A percentile compares a stretch with the other conserved stretches of the same genome.
These are phyloP conservation scores for Leuciscus idus DNA, from an alignment of 2,113 vertebrate species.

Conservation along the genomic window DNA sequence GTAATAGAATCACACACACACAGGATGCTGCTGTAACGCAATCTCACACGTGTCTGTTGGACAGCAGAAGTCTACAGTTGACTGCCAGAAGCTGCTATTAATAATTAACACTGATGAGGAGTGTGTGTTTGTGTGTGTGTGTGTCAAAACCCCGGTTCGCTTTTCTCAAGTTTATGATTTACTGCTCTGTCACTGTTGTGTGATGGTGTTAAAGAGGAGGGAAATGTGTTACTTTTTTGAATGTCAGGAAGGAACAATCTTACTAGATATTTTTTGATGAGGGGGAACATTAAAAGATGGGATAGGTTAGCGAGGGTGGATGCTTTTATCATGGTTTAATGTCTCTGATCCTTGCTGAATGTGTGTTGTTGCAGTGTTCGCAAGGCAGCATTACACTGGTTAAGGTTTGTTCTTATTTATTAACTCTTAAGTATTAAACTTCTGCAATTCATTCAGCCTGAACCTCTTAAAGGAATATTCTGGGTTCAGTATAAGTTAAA, in stretches of 20 bases:
- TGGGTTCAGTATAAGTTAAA: not conserved
- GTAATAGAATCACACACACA: constrained; percentile 47
- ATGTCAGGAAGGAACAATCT: not conserved
- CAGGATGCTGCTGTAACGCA: constrained; percentile 38
- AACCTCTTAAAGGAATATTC: not conserved
- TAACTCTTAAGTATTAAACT: not conserved
- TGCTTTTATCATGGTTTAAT: constrained; percentile 18
- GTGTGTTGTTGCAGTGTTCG: not conserved
- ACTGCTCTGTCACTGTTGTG: constrained; percentile 3
- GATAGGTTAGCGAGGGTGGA: not conserved
- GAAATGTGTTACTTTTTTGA: not conserved
- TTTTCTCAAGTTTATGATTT: not conserved
- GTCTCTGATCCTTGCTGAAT: not conserved
- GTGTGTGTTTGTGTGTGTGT: not conserved
- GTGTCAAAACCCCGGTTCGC: not conserved
- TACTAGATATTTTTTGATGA: not conserved
- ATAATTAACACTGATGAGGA: constrained; percentile 59
- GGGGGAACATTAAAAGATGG: not conserved
- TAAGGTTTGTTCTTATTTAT: not conserved
- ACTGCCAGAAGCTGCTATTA: constrained; percentile 56
- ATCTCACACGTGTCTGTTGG: constrained; percentile 28
- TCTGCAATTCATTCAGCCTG: not conserved
- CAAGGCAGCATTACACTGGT: not conserved
- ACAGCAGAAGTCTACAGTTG: constrained; percentile 4
- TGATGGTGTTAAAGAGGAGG: not conserved